Evolutionary conservation across 2,888 invertebrate genomes (phyloP).

Genomic region (Trachelus troglodyta): DNA sequence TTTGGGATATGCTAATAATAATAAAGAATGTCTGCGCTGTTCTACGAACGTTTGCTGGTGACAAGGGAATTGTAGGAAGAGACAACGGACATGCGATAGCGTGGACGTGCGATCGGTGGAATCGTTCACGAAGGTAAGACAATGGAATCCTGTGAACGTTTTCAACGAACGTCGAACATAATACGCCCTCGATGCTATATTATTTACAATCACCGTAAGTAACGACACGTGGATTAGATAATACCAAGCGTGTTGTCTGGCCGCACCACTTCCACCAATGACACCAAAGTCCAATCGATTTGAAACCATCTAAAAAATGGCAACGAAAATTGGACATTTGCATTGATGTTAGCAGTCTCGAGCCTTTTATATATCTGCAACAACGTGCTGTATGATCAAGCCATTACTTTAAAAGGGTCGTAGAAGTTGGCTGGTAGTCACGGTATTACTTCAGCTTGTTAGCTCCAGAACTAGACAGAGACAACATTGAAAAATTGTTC

Average conservation of each 20-base stretch:
- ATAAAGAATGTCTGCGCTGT: not conserved
- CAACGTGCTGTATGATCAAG: slow-evolving; percentile 31
- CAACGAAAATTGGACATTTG: slow-evolving; percentile 65
- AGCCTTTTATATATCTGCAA: slow-evolving; percentile 51
- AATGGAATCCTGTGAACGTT: not conserved
- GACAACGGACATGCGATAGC: not conserved
- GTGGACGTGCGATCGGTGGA: not conserved
- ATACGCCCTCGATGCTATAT: not conserved
- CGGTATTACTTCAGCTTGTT: slow-evolving; percentile 32
- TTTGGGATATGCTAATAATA: not conserved
- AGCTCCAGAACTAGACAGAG: slow-evolving; percentile 54
- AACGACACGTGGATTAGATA: slow-evolving; percentile 15
- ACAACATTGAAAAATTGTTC: slow-evolving; percentile 57
- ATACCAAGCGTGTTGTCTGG: slow-evolving; percentile 53
- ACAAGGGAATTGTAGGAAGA: not conserved
- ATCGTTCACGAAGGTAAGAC: not conserved
- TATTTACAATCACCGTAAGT: not conserved
- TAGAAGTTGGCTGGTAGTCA: slow-evolving; percentile 29
- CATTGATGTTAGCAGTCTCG: slow-evolving; percentile 63
- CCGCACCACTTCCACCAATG: slow-evolving; percentile 64
- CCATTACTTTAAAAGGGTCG: slow-evolving; percentile 25
- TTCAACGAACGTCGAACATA: not conserved
- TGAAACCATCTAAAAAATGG: slow-evolving; percentile 49
- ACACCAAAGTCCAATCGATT: slow-evolving; percentile 63
- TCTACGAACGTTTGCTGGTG: not conserved